Conservation (phyloP, 2,888 invertebrate species). For the Tetragnatha montana region DNA sequence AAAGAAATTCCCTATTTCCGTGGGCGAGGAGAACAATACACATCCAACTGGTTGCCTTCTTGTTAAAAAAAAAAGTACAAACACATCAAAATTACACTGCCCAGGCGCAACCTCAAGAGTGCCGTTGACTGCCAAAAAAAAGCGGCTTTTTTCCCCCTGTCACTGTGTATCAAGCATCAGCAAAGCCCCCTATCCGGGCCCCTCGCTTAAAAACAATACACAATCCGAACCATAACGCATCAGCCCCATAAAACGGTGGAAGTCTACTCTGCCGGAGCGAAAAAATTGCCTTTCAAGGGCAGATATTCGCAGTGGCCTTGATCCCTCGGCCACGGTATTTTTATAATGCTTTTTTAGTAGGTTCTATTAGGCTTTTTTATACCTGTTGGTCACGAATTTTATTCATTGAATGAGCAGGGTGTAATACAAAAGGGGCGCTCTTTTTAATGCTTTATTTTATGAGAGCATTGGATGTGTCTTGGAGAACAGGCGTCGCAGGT, state of each 20-base stretch:
- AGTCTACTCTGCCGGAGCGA: constrained; percentile 22
- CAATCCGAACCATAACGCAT: constrained; percentile 50
- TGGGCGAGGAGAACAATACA: too few relatives aligned
- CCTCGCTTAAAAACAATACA: constrained; percentile 64
- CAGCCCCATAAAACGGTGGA: constrained; percentile 30
- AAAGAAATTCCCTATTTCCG: too few relatives aligned
- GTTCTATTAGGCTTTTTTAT: constrained; percentile 46
- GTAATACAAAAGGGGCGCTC: constrained; percentile 51
- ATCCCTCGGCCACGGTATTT: constrained; percentile 59
- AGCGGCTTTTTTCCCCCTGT: constrained; percentile 29
- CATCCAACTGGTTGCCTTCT: too few relatives aligned
- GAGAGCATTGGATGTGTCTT: constrained; percentile 13
- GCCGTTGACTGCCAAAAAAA: constrained; percentile 5
- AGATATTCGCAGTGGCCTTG: constrained; percentile 55
- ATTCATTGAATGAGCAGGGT: constrained; percentile 52
- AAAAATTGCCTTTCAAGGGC: constrained; percentile 67
- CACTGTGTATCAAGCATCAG: constrained; percentile 25
- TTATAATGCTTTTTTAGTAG: constrained; percentile 47
- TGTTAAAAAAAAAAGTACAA: neutral
- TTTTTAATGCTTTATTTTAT: constrained; percentile 20
- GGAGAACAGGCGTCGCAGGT: constrained; percentile 23
- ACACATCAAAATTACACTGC: constrained; percentile 12
- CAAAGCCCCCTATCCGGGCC: constrained; percentile 20
- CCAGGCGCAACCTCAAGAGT: neutral
- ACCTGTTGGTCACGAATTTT: constrained; percentile 60